Base-by-base conservation (phyloP, 2,797 vertebrate species). In the Lithobates pipiens region DNA sequence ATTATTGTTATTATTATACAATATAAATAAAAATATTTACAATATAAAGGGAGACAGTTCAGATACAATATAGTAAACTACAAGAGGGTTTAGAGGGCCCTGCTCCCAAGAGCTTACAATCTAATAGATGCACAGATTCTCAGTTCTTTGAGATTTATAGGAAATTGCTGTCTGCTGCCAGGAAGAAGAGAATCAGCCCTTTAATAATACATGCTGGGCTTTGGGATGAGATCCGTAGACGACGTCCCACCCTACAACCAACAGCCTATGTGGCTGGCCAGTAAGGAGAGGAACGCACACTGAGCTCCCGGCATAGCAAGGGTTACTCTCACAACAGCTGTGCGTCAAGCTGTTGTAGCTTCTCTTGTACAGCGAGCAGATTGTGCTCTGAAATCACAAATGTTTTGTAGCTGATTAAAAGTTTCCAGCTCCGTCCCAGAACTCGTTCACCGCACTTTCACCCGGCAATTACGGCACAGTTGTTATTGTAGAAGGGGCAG, bases 351-450 rank as follows among this genome's bases (percentile, higher is more conserved):
- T 86, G 85, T 61, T 57, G 61, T 57, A 63, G 25, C 10, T 54
- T 67, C 73, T 71, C 46, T 18, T 32, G 39, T 67, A 74, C 67
- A 29, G 44, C 50, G 9, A 68, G 34, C 54, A 67, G 32, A 77
- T 82, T 79, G 76, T 75, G 29, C 76, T 87, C 76, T 69, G 39
- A 74, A 74, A 78, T 42, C 74, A 29, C 54, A 76, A 87, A 74
- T 87, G 80, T 74, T 77, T 76, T 78, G 32, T 29, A 77, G 85
- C 69, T 79, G 86, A 87, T 75, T 75, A 76, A 83, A 83, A 87
- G 76, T 87, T 87, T 87, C 86, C 81, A 87, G 42, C 69, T 75
- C 69, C 68, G 44, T 15, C 36, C 1, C 50, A 42, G 68, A 42
- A 78, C 10, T 32, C 29, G 63, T 16, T 76, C 67, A 23, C 34